A percentile compares a stretch with the other conserved stretches of the same genome.
These are phyloP conservation scores for Chaenodraco wilsoni DNA, from an alignment of 2,797 vertebrate species.

Conservation along the genomic window DNA sequence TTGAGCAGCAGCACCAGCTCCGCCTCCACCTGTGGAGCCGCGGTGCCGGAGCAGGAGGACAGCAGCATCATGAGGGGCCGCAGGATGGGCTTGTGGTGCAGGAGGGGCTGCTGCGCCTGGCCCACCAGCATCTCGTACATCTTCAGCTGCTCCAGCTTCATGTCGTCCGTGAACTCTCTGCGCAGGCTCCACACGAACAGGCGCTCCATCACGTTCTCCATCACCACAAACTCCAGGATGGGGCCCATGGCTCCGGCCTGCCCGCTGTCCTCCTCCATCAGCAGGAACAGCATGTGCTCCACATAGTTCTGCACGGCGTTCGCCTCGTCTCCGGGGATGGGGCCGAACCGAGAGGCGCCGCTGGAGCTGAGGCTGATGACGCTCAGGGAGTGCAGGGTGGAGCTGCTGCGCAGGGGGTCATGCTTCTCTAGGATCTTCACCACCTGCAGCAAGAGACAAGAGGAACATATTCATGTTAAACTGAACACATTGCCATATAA, in stretches of 20 bases:
- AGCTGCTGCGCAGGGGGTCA: constrained; percentile 90
- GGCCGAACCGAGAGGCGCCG: constrained; percentile 68
- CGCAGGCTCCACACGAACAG: constrained; percentile 98
- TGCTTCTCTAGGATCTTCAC: constrained; percentile 97
- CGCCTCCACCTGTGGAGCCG: constrained; percentile 86
- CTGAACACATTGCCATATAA: neutral
- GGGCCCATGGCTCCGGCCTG: constrained; percentile 94
- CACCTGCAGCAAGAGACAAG: constrained; percentile 82
- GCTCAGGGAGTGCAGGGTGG: constrained; percentile 49
- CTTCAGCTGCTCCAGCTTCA: constrained; percentile 96
- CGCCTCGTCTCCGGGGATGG: constrained; percentile 92
- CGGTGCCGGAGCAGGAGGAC: constrained; percentile 90
- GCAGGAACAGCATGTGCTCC: constrained; percentile 95
- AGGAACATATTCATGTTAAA: neutral
- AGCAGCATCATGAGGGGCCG: constrained; percentile 97
- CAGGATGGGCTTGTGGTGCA: constrained; percentile 96
- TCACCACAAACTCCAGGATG: constrained; percentile 97
- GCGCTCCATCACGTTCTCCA: constrained; percentile 98
- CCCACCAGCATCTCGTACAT: constrained; percentile 97
- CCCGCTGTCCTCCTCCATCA: constrained; percentile 93
- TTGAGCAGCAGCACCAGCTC: constrained; percentile 93
- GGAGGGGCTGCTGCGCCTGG: constrained; percentile 93
- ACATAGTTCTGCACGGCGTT: constrained; percentile 98
- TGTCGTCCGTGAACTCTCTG: constrained; percentile 94
- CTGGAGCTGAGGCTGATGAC: constrained; percentile 63